Base-by-base conservation (phyloP, 2,113 vertebrate genomes). In the Archocentrus centrarchus region DNA sequence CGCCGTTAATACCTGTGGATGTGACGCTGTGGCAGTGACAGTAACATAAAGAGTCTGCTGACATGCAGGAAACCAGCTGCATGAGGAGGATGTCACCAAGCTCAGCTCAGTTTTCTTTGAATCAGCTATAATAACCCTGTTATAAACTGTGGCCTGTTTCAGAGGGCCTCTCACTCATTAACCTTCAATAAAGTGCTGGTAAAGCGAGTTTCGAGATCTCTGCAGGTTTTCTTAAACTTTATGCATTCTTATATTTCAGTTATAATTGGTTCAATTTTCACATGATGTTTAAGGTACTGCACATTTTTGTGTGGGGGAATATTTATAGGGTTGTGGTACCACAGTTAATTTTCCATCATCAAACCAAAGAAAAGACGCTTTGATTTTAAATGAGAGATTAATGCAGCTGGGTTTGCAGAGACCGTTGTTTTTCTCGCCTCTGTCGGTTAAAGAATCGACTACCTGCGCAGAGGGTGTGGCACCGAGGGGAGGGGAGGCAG, bases 1-100 rank as follows among this genome's bases (percentile, higher is more conserved):
- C 5, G 5, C 41, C 0, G 24, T 30, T 50, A 50, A 30, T 30
- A 18, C 17, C 24, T 20, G 66, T 20, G 44, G 66, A 30, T 53
- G 15, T 50, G 24, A 30, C 30, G 44, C 44, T 50, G 44, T 20
- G 17, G 7, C 66, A 13, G 35, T 35, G 35, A 35, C 35, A 35
- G 35, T 7, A 35, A 7, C 35, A 6, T 35, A 35, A 35, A 35
- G 35, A 35, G 35, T 35, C 6, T 35, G 35, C 35, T 35, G 35
- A 35, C 35, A 35, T 35, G 6, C 35, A 35, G 35, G 35, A 35
- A 39, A 10, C 37, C 37, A 39, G 9, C 66, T 50, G 24, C 66
- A 6, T 18, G 44, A 5, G 44, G 41, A 70, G 66, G 44, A 70
- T 70, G 37, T 10, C 37, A 39, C 37, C 10, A 39, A 39, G 35